Evolutionary conservation across 2,113 vertebrate genomes (phyloP).

Genomic region (Thunnus maccoyii): DNA sequence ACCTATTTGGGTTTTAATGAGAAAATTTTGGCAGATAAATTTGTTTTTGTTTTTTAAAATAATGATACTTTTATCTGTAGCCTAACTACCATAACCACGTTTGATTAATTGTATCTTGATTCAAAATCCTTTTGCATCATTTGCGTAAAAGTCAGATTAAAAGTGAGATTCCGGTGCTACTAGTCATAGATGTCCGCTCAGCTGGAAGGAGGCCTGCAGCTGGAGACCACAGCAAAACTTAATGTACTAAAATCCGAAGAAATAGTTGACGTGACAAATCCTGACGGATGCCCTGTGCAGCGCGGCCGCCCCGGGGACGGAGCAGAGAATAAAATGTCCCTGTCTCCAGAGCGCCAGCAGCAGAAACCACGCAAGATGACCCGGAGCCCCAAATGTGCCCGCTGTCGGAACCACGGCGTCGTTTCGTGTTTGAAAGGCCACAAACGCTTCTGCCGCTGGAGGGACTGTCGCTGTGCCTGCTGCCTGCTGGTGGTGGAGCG

Average conservation of each 20-base stretch:
- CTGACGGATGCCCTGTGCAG: slow-evolving; percentile 68
- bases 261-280: slow-evolving; percentile 74
- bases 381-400: slow-evolving; percentile 88
- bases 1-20: too few species aligned
- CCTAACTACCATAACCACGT: too few species aligned
- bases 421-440: slow-evolving; percentile 88
- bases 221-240: slow-evolving; percentile 53
- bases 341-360: slow-evolving; percentile 49
- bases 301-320: slow-evolving; percentile 30
- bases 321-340: slow-evolving; percentile 26
- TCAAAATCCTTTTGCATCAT: not conserved
- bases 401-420: slow-evolving; percentile 88
- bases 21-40: not conserved
- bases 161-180: slow-evolving; percentile 9
- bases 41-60: not conserved
- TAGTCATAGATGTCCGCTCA: slow-evolving; percentile 81
- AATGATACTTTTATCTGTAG: not conserved
- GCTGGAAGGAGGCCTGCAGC: slow-evolving; percentile 70
- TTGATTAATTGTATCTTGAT: not conserved
- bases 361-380: slow-evolving; percentile 77
- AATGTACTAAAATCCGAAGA: slow-evolving; percentile 64
- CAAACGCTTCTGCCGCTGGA: slow-evolving; percentile 88
- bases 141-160: slow-evolving; percentile 28
- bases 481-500: slow-evolving; percentile 87
- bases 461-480: slow-evolving; percentile 86